Base-by-base conservation (phyloP, 2,888 invertebrate genomes). In the Cephus rjabovi region DNA sequence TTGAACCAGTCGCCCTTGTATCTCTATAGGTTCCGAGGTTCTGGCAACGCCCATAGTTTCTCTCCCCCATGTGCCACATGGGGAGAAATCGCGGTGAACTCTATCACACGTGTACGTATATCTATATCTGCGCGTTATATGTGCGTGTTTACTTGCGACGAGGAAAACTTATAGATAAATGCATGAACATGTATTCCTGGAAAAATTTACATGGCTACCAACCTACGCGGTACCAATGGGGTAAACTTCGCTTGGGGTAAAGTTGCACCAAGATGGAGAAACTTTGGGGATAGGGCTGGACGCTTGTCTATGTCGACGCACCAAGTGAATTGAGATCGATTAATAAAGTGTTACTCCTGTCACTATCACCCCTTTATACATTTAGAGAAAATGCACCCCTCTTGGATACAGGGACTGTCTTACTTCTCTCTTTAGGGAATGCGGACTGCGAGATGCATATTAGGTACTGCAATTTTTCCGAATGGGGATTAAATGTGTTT, bases 1-100 rank as follows among this genome's bases (percentile, higher is more conserved):
- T 12, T 33, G 23, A 34, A 31, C 37, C 35, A 35, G 68, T 34
- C 40, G 30, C 15, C 69, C 75, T 70, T 31, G 79, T 80, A 80
- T 81, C 82, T 78, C 80, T 79, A 78, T 71, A 71, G 71, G 31
- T 34, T 34, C 23, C 71, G 12, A 12, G 71, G 31, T 71, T 71
- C 71, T 71, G 71, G 33, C 12, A 34, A 71, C 31, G 71, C 71
- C 71, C 71, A 12, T 71, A 71, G 31, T 9, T 31, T 71, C 71
- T 34, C 31, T 71, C 6, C 12, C 31, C 12, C 33, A 4, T 12
- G 71, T 23, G 33, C 71, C 34, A 34, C 71, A 34, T 31, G 71
- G 71, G 33, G 12, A 31, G 31, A 9, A 71, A 33, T 71, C 71
- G 71, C 71, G 71, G 12, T 23, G 12, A 33, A 31, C 12, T 6